Evolutionary conservation across 2,888 invertebrate species (phyloP).

Genomic region (Neoaliturus tenellus): DNA sequence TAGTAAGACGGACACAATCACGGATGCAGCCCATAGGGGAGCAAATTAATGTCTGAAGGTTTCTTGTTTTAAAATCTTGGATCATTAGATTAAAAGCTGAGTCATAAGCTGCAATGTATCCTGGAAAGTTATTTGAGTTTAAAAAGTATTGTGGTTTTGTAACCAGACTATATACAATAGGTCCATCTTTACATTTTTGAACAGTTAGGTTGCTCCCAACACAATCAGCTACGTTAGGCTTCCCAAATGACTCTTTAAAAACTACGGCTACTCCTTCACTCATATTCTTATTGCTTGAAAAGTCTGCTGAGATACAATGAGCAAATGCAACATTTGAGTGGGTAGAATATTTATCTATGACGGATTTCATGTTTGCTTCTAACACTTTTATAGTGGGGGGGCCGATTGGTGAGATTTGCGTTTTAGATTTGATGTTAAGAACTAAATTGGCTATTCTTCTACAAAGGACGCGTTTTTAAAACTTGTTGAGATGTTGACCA

Average conservation of each 20-base stretch:
- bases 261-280: not conserved
- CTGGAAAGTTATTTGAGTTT: not conserved
- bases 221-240: not conserved
- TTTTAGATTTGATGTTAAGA: not conserved
- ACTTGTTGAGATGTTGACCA: not conserved
- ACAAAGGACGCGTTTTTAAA: not conserved
- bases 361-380: not conserved
- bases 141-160: conserved; percentile 1
- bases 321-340: not conserved
- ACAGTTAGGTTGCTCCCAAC: not conserved
- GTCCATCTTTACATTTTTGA: not conserved
- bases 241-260: not conserved
- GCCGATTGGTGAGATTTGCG: not conserved
- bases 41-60: not conserved
- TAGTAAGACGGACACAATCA: not conserved
- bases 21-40: not conserved
- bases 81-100: not conserved
- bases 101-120: not conserved
- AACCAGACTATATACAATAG: not conserved
- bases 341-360: not conserved
- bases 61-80: not conserved
- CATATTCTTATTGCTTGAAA: not conserved
- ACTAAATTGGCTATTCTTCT: not conserved
- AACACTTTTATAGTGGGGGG: not conserved
- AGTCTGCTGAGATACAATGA: not conserved